These are phyloP conservation scores for Ashinkailepas kermadecensis DNA, from an alignment of 2,888 invertebrate species.

Conservation along the genomic window DNA sequence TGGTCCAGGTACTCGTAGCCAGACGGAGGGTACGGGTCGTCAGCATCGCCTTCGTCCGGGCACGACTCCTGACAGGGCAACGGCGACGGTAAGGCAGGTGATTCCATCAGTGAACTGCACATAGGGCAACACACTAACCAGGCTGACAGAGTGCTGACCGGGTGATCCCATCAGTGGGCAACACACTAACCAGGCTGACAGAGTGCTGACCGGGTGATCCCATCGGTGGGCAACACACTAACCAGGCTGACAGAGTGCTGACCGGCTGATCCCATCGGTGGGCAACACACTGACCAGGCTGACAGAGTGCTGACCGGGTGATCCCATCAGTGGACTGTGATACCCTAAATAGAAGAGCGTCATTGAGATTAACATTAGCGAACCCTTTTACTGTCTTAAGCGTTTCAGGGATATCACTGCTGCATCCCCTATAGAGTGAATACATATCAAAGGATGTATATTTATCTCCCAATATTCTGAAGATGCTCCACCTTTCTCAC, in stretches of 20 bases:
- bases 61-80: not conserved
- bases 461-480: too few species aligned
- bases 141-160: not conserved
- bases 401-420: too few species aligned
- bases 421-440: too few species aligned
- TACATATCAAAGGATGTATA: too few species aligned
- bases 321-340: too few species aligned
- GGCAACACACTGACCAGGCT: not conserved
- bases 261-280: not conserved
- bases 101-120: not conserved
- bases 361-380: too few species aligned
- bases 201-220: not conserved
- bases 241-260: not conserved
- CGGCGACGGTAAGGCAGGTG: not conserved
- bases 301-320: too few species aligned
- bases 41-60: not conserved
- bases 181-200: not conserved
- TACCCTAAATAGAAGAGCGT: too few species aligned
- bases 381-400: too few species aligned
- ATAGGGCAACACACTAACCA: not conserved
- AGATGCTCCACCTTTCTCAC: too few species aligned
- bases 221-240: not conserved
- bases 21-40: slow-evolving; percentile 1
- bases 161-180: too few species aligned
- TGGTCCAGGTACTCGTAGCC: slow-evolving; percentile 60